Base-by-base conservation (phyloP, 2,113 vertebrate genomes). In the Cephalophus harveyi region DNA sequence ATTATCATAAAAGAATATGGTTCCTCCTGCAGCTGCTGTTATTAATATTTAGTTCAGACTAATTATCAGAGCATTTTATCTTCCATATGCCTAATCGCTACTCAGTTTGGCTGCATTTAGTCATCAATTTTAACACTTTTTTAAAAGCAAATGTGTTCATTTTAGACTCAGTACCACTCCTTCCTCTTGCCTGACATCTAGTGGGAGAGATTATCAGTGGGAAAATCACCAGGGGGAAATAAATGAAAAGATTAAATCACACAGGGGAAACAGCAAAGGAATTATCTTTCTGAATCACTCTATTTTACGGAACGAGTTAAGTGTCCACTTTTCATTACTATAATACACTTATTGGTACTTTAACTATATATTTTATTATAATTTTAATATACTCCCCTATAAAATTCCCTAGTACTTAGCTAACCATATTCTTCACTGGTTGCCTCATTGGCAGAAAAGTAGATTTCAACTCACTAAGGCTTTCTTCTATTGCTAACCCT, bases 121-220 rank as follows among this genome's bases (percentile, higher is more conserved):
- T 94, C 43, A 85, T 71, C 43, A 76, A 46, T 95, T 92, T 59
- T 40, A 93, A 54, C 23, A 74, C 9, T 71, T 71, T 89, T 87
- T 71, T 5, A 82, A 71, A 78, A 95, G 11, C 71, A 46, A 67
- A 3, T 82, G 12, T 57, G 13, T 6, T 88, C 36, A 30, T 79
- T 62, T 62, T 57, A 89, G 5, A 89, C 54, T 90, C 40, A 46
- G 13, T 60, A 40, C 7, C 46, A 57, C 83, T 96, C 43, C 15
- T 1, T 86, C 89, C 50, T 96, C 71, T 96, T 97, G 84, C 25
- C 87, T 97, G 97, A 96, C 90, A 97, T 95, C 89, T 94, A 90
- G 52, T 96, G 81, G 84, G 54, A 96, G 74, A 96, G 40, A 85
- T 36, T 36, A 52, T 57, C n/a, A 67, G 30, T 86, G 54, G 64